A percentile compares a stretch with the other conserved stretches of the same genome.
These are phyloP conservation scores for Lasioglossum baleicum DNA, from an alignment of 1,140 invertebrate species.

Conservation along the genomic window DNA sequence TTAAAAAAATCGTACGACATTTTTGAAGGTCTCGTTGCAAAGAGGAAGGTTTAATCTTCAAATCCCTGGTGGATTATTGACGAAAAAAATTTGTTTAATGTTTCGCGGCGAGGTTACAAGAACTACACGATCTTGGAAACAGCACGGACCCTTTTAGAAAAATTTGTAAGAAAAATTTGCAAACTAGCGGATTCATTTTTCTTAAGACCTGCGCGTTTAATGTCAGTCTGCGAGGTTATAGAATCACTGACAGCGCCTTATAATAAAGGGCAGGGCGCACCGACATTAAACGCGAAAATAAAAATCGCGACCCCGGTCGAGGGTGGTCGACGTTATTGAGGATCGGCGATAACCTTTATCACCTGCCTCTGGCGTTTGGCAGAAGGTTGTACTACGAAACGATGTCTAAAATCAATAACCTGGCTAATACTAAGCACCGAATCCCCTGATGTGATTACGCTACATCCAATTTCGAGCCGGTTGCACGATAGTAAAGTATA, in stretches of 20 bases:
- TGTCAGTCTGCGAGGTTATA: not conserved
- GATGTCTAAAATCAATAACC: slow-evolving; percentile 55
- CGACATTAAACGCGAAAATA: slow-evolving; percentile 34
- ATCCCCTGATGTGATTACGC: slow-evolving; percentile 64
- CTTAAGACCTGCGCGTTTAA: not conserved
- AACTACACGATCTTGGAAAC: no score
- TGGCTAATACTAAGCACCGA: slow-evolving; percentile 63
- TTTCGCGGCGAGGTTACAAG: no score
- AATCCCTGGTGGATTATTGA: no score
- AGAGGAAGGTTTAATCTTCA: no score
- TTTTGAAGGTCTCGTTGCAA: no score
- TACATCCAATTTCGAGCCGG: slow-evolving; percentile 59
- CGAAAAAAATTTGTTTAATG: no score
- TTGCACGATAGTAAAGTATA: slow-evolving; percentile 18
- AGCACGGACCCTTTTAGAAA: no score
- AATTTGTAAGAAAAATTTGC: no score
- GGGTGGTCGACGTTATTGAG: slow-evolving; percentile 15
- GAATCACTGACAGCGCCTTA: slow-evolving; percentile 11
- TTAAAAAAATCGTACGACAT: no score
- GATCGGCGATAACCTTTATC: slow-evolving; percentile 45
- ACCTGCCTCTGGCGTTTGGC: not conserved
- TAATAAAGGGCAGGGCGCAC: slow-evolving; percentile 7
- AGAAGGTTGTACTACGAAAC: slow-evolving; percentile 20
- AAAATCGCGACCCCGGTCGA: not conserved
- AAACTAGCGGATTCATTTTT: no score